Evolutionary conservation across 64 coral and sea anemone species (phyloP), one percentile per base, ranked within the genome.

Genomic region (Orbicella faveolata): DNA sequence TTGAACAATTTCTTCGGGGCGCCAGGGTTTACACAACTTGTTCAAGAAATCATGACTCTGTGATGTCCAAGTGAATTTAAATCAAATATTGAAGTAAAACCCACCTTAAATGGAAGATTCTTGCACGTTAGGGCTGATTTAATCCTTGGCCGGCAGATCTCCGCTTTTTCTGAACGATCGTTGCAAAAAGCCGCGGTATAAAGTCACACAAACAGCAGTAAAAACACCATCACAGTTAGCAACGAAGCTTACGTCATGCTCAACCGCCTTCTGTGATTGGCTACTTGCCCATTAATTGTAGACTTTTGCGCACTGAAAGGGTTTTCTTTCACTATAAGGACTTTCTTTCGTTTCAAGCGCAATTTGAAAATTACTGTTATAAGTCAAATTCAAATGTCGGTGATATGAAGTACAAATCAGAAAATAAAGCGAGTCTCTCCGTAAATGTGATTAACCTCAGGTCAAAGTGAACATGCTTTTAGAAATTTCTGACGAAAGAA

Each of bases 251-350:
- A 52, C 82, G 82, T 85, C 64, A 85, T 48, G 82, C 65, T 52
- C 9, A 48, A 70, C 19, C 37, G 17, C 64, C 64, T 52, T 12
- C 65, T 73, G 34, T 85, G 82, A 85, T 85, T 85, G 82, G 82
- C 18, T 85, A 25, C 39, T 61, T 15, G 37, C 65, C 21, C 20
- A 11, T 44, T 85, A 85, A 85, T 85, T 85, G 30, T 11, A 11
- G 36, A 52, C 19, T 13, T 26, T 52, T 2, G 39, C 30, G 21
- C 67, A 26, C 25, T n/a, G 21, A 19, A 68, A 68, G 16, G 65
- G 65, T 68, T 68, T 68, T 48, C 44, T 48, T 48, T 48, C 44
- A 48, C 5, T 48, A 41, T 41, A 48, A 48, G 44, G 44, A 48
- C 44, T 48, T 48, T 48, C 44, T 48, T 48, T 48, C 44, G 44